Evolutionary conservation across 2,797 vertebrate species (phyloP), one percentile per base, ranked within the genome.

Genomic region (Fistularia commersonii): DNA sequence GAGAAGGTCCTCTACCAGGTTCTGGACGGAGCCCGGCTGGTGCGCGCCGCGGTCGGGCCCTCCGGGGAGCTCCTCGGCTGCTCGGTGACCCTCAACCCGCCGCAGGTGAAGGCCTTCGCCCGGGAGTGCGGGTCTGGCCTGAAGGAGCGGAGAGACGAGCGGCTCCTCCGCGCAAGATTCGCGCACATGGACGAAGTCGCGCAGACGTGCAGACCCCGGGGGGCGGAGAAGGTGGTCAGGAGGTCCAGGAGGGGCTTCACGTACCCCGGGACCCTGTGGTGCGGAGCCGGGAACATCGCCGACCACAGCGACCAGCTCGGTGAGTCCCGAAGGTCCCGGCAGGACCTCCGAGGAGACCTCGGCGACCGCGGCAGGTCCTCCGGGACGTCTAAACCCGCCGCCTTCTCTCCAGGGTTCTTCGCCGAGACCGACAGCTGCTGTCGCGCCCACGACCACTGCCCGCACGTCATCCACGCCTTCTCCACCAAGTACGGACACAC

Each of bases 381-480:
- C n/a, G n/a, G n/a, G n/a, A n/a, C 23, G 23, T 23, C 23, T 23
- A 2, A 23, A 23, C 2, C 23, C 23, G 23, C 23, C 23, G 23
- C 23, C 4, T 8, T 8, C 0, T 31, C 53, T 56, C 31, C 74
- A 98, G 96, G 94, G 13, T 89, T 94, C 5, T 92, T 93, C 63
- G 81, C 66, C 37, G 89, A 93, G 66, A 92, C 92, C 0, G 94
- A 98, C 62, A 83, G 81, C 32, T 98, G 94, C 84, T 98, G 95
- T 83, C 92, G 97, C 36, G 89, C 83, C 8, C 96, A 98, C 0
- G 94, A 94, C 72, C 92, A 94, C 75, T 97, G 95, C 55, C 88
- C 91, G 31, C 87, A 96, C 1, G 86, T 95, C 85, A 94, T 96
- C 81, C 90, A 94, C 55, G 91, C 97, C 10, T 95, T 96, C 82